Conservation (phyloP, 2,888 invertebrate genomes). For the Peribatodes rhomboidaria region DNA sequence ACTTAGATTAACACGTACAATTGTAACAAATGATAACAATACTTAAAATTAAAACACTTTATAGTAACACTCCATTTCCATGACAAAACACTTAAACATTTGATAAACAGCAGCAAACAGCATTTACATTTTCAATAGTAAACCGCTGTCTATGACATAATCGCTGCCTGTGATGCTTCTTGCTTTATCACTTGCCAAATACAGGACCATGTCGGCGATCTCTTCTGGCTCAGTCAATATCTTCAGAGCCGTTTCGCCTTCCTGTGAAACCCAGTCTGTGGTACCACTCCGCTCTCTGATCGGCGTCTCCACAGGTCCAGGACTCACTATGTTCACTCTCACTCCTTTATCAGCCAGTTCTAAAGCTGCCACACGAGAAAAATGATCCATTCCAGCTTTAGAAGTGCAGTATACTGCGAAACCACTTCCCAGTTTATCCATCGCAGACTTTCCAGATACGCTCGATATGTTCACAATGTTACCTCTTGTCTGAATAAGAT, state of each 20-base stretch:
- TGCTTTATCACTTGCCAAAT: conserved; percentile 51
- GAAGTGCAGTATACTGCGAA: conserved; percentile 39
- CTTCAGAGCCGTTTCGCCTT: conserved; percentile 19
- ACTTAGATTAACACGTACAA: not conserved
- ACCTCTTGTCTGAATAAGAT: conserved; percentile 49
- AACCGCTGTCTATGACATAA: not conserved
- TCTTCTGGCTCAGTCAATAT: conserved; percentile 38
- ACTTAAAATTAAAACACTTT: too few relatives aligned
- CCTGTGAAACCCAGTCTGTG: conserved; percentile 8
- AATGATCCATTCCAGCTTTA: conserved; percentile 83
- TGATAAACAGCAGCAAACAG: too few relatives aligned
- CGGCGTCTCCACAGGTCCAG: conserved; percentile 44
- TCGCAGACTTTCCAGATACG: conserved; percentile 9
- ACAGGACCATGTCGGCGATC: conserved; percentile 51
- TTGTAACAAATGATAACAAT: too few relatives aligned
- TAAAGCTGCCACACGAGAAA: conserved; percentile 89
- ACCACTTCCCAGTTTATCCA: not conserved
- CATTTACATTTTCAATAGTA: conserved; percentile 3
- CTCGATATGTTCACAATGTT: conserved; percentile 53
- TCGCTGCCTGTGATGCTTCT: conserved; percentile 48
- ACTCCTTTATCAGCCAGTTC: conserved; percentile 86
- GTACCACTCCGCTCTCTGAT: conserved; percentile 26
- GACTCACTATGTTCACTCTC: conserved; percentile 86
- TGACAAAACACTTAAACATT: too few relatives aligned
- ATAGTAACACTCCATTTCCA: too few relatives aligned